These are phyloP conservation scores for Characodon lateralis DNA, from an alignment of 2,797 vertebrate species.

Conservation along the genomic window DNA sequence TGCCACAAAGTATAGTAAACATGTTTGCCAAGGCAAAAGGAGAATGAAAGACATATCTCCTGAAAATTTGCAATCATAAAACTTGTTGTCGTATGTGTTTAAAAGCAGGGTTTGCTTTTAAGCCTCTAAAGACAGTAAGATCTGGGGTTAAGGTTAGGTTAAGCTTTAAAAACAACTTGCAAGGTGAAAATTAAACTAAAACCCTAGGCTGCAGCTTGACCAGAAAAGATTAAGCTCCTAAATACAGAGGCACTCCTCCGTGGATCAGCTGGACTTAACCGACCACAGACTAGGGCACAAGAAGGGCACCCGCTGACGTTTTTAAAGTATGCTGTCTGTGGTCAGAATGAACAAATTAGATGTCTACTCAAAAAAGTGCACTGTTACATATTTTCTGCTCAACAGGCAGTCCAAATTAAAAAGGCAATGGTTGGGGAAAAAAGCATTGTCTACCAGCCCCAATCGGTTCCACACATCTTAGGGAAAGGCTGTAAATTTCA, in stretches of 20 bases:
- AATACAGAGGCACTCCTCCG: constrained; percentile 61
- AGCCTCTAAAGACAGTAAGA: constrained; percentile 59
- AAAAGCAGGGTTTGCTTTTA: constrained; percentile 45
- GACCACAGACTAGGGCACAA: constrained; percentile 54
- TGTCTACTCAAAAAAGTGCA: constrained; percentile 44
- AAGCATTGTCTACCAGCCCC: constrained; percentile 45
- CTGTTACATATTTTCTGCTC: constrained; percentile 57
- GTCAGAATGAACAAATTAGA: constrained; percentile 45
- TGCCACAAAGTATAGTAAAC: constrained; percentile 57
- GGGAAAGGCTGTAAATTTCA: constrained; percentile 74
- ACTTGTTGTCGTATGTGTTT: constrained; percentile 60
- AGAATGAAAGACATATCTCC: constrained; percentile 26
- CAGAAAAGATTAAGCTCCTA: constrained; percentile 52
- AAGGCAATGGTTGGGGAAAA: constrained; percentile 53
- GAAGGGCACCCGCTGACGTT: constrained; percentile 38
- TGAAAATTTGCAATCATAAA: constrained; percentile 60
- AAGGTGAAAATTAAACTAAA: constrained; percentile 69
- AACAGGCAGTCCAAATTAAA: constrained; percentile 61
- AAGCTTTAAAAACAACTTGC: constrained; percentile 63
- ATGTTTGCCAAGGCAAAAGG: constrained; percentile 59
- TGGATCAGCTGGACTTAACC: constrained; percentile 58
- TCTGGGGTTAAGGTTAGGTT: constrained; percentile 62
- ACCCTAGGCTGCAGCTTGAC: constrained; percentile 37
- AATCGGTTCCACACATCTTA: constrained; percentile 72
- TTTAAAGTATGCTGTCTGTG: constrained; percentile 35